Evolutionary conservation across 2,888 invertebrate species (phyloP).

Genomic region (Sphecodes monilicornis): DNA sequence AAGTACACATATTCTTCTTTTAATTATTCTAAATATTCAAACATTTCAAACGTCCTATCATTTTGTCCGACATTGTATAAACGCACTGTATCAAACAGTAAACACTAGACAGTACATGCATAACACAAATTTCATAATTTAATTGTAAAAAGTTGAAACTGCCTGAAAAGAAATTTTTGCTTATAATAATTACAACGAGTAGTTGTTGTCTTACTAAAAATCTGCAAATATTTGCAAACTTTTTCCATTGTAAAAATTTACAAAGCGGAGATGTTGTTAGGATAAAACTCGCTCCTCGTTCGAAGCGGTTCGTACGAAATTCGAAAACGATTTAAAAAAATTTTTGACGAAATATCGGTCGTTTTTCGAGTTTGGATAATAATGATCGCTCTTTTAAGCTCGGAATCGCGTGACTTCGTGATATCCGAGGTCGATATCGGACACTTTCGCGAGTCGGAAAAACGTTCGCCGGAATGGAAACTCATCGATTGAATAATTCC

Average conservation of each 20-base stretch:
- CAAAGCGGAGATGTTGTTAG: background rate
- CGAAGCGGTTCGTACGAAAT: background rate
- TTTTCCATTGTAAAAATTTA: background rate
- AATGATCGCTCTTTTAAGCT: background rate
- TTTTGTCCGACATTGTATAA: too few relatives aligned
- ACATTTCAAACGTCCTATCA: too few relatives aligned
- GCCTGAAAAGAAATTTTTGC: too few relatives aligned
- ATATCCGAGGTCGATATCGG: background rate
- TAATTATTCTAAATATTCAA: too few relatives aligned
- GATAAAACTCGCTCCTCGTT: background rate
- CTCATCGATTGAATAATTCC: slow-evolving; percentile 28
- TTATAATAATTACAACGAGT: too few relatives aligned
- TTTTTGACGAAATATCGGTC: background rate
- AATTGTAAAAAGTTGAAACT: too few relatives aligned
- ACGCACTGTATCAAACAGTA: too few relatives aligned
- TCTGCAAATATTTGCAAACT: background rate
- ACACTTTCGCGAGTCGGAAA: background rate
- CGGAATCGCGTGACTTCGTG: background rate
- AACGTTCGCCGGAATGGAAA: background rate
- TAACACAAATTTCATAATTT: too few relatives aligned
- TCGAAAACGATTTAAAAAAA: background rate
- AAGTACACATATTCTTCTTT: too few relatives aligned
- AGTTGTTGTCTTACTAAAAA: too few relatives aligned
- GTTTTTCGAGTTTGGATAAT: background rate
- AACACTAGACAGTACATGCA: too few relatives aligned